These are phyloP conservation scores for Dasyornis broadbenti DNA, from an alignment of 2,113 vertebrate species.

Conservation along the genomic window DNA sequence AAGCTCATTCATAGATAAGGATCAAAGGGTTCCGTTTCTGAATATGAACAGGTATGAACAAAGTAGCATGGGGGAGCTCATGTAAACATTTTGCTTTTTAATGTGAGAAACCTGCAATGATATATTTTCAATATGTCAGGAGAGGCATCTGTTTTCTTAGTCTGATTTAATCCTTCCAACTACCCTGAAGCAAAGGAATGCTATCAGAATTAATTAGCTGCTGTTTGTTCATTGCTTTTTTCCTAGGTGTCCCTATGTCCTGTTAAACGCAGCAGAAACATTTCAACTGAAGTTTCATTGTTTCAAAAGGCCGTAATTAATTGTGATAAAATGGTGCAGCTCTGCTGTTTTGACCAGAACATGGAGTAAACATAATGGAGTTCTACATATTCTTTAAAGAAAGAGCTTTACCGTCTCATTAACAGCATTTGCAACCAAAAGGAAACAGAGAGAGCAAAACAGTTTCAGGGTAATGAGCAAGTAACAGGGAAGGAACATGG, in stretches of 20 bases:
- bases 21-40: neutral
- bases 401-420: neutral
- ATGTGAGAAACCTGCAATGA: neutral
- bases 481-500: neutral
- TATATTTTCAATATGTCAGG: neutral
- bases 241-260: neutral
- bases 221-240: neutral
- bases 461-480: neutral
- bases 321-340: neutral
- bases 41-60: neutral
- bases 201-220: neutral
- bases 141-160: neutral
- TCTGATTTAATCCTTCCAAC: neutral
- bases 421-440: neutral
- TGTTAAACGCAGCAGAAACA: neutral
- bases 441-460: neutral
- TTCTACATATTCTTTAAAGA: neutral
- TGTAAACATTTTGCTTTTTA: neutral
- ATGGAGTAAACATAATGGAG: slow-evolving; percentile 4
- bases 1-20: slow-evolving; percentile 9
- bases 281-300: neutral
- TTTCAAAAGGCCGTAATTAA: slow-evolving; percentile 2
- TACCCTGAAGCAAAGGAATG: neutral
- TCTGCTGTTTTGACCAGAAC: neutral
- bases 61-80: neutral